phyloP scores from a whole-genome alignment of 2,113 vertebrate species.

The Callionymus lyra region DNA sequence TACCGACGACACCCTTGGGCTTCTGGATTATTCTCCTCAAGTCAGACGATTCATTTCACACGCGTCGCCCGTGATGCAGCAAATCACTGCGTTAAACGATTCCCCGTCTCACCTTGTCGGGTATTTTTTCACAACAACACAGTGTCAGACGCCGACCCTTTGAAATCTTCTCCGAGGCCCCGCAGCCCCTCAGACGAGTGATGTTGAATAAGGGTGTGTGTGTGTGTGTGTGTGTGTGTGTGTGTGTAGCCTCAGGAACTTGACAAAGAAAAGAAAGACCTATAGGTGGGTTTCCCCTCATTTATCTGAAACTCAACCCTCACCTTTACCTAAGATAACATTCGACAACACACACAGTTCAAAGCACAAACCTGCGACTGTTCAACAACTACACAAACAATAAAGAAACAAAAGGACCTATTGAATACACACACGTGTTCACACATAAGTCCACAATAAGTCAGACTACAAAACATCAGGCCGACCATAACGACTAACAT shows the following conservation, averaged over 20 bases:
- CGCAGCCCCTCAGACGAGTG: conserved; percentile 13
- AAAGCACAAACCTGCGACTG: no score
- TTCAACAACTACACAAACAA: no score
- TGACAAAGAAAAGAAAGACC: conserved; percentile 12
- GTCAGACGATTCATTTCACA: neutral
- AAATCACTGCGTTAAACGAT: neutral
- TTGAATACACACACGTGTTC: no score
- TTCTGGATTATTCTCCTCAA: neutral
- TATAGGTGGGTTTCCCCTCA: conserved; percentile 15
- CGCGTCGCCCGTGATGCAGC: neutral
- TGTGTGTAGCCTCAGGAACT: conserved; percentile 1
- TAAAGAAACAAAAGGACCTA: no score
- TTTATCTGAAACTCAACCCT: neutral
- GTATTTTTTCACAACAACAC: conserved; percentile 8
- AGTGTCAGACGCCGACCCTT: conserved; percentile 18
- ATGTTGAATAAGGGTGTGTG: conserved; percentile 5
- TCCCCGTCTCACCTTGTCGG: conserved; percentile 22
- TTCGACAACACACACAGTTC: no score
- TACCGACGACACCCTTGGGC: no score
- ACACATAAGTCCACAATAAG: no score
- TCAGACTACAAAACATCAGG: no score
- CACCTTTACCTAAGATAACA: no score
- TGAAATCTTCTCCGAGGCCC: conserved; percentile 26
- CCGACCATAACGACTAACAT: no score
- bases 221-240: conserved; percentile 8